phyloP scores from a whole-genome alignment of 1,140 invertebrate genomes.

The Neotoxoptera formosana region DNA sequence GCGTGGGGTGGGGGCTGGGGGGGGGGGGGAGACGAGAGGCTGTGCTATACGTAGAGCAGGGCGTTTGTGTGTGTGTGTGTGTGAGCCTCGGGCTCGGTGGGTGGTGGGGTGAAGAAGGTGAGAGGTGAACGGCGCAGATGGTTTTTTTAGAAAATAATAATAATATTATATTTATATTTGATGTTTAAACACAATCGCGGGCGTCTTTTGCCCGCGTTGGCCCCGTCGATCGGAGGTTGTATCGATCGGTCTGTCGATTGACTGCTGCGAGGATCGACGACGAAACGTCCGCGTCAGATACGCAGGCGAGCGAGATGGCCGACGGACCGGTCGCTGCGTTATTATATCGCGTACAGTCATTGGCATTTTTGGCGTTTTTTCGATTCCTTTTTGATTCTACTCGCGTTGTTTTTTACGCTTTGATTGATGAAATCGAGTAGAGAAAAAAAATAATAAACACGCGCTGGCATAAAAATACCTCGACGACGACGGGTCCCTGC shows the following conservation, averaged over 20 bases:
- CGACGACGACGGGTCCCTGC: neutral
- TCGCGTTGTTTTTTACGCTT: neutral
- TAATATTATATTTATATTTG: constrained; percentile 15
- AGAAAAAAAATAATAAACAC: neutral
- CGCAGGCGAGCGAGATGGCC: neutral
- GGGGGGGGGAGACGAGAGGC: neutral
- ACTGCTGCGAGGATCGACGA: neutral
- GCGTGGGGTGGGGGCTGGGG: too few relatives aligned
- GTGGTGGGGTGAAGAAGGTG: neutral
- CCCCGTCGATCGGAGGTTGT: neutral
- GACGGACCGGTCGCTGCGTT: neutral
- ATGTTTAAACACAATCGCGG: neutral
- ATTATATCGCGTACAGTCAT: neutral
- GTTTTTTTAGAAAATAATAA: constrained; percentile 28
- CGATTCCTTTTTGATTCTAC: neutral
- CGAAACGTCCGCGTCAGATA: neutral
- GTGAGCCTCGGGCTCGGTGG: constrained; percentile 24
- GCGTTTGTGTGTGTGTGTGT: neutral
- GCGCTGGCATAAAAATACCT: neutral
- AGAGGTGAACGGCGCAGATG: constrained; percentile 50
- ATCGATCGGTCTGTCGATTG: neutral
- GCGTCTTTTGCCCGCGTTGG: neutral
- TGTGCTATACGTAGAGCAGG: neutral
- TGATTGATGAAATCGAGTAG: neutral
- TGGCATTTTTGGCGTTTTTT: constrained; percentile 16